These are phyloP conservation scores for Strigamia crassipes DNA, from an alignment of 2,888 invertebrate species.

Conservation along the genomic window DNA sequence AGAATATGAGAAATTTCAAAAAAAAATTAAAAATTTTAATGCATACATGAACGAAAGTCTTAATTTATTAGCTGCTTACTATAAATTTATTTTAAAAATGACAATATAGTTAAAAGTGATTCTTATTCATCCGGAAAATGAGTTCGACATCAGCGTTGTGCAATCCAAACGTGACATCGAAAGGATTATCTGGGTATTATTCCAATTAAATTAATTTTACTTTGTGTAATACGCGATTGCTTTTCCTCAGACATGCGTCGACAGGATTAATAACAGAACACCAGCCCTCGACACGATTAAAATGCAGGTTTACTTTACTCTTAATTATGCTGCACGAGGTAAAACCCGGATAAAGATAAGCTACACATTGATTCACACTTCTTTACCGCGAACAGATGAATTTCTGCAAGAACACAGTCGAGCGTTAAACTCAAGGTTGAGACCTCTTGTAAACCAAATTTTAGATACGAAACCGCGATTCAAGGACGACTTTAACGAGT, in stretches of 20 bases:
- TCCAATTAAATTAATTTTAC: neutral
- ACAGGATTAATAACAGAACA: neutral
- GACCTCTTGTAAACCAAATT: neutral
- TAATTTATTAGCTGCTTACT: too few relatives aligned
- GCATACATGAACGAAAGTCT: too few relatives aligned
- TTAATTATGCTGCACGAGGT: slow-evolving; percentile 45
- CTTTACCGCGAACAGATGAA: neutral
- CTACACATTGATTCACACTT: neutral
- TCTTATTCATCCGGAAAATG: slow-evolving; percentile 29
- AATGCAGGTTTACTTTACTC: slow-evolving; percentile 44
- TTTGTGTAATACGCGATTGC: neutral
- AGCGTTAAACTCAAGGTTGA: slow-evolving; percentile 1
- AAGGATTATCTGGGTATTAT: slow-evolving; percentile 19
- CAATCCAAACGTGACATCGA: slow-evolving; percentile 36
- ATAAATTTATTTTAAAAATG: neutral
- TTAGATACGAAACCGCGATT: neutral
- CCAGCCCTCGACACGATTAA: slow-evolving; percentile 41
- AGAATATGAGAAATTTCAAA: too few relatives aligned
- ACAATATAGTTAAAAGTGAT: neutral
- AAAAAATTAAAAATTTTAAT: too few relatives aligned
- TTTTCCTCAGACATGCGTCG: slow-evolving; percentile 28
- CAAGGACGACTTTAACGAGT: slow-evolving; percentile 5
- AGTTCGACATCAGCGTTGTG: neutral
- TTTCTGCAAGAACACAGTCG: slow-evolving; percentile 15
- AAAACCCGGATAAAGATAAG: neutral